Evolutionary conservation across 2,797 vertebrate species (phyloP).

Genomic region (Malurus leucopterus): DNA sequence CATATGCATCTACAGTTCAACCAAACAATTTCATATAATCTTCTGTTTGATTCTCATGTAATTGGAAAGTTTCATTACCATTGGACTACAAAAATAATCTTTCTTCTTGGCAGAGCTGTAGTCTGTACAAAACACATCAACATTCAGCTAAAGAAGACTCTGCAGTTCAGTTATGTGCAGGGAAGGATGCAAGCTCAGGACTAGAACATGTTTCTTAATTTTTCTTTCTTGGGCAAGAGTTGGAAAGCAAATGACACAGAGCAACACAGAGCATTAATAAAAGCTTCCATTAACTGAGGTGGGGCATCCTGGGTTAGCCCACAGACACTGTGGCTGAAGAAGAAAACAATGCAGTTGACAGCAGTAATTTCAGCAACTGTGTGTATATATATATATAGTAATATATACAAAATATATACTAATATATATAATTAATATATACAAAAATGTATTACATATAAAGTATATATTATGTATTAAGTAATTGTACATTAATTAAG

Average conservation of each 20-base stretch:
- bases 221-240: not conserved
- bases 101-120: not conserved
- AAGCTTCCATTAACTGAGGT: not conserved
- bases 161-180: not conserved
- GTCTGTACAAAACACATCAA: not conserved
- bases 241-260: not conserved
- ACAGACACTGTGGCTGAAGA: not conserved
- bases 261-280: not conserved
- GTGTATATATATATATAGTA: too few species aligned
- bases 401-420: too few species aligned
- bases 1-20: not conserved
- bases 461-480: not conserved
- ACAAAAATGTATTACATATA: too few species aligned
- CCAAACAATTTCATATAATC: not conserved
- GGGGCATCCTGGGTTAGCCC: not conserved
- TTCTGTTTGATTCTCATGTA: not conserved
- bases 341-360: not conserved
- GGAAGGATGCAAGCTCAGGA: not conserved
- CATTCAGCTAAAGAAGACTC: not conserved
- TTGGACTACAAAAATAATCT: not conserved
- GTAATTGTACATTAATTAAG: not conserved
- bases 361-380: not conserved
- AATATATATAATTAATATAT: too few species aligned
- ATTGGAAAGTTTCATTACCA: not conserved
- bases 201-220: not conserved